These are phyloP conservation scores for Coregonus ussuriensis DNA, from an alignment of 2,797 vertebrate genomes.

Conservation along the genomic window DNA sequence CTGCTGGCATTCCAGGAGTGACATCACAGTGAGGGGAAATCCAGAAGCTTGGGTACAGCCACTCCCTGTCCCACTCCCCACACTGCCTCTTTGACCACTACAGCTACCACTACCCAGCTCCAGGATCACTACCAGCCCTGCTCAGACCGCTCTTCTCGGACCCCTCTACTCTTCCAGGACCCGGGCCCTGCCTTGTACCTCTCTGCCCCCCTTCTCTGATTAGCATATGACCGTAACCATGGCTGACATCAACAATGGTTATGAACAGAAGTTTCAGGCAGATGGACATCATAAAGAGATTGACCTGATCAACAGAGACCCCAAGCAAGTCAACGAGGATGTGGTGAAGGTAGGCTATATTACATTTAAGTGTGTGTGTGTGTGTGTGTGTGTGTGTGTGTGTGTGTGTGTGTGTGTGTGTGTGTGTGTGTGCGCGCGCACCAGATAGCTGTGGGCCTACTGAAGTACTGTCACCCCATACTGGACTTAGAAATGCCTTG, in stretches of 20 bases:
- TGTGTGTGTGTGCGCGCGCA: not conserved
- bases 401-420: too few relatives aligned
- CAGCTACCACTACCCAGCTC: not conserved
- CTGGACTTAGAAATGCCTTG: not conserved
- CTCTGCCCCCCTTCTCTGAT: constrained; percentile 10
- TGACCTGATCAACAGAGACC: constrained; percentile 83
- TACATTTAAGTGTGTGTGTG: too few relatives aligned
- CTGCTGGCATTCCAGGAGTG: constrained; percentile 65
- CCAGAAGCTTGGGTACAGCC: constrained; percentile 47
- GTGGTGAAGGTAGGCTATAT: constrained; percentile 76
- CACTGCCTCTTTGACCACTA: constrained; percentile 34
- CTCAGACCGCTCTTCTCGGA: constrained; percentile 22
- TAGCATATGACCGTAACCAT: constrained; percentile 55
- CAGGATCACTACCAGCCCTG: constrained; percentile 41
- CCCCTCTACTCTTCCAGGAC: constrained; percentile 4
- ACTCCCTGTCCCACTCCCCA: constrained; percentile 20
- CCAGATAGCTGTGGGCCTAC: too few relatives aligned
- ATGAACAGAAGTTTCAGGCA: constrained; percentile 70
- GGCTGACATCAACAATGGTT: constrained; percentile 62
- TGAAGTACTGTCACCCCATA: not conserved
- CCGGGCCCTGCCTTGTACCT: constrained; percentile 12
- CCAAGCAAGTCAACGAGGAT: constrained; percentile 81
- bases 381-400: too few relatives aligned
- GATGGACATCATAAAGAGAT: constrained; percentile 81
- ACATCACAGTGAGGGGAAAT: constrained; percentile 56